Percentiles rank a stretch among this genome's conserved stretches.
phyloP scores from a whole-genome alignment of 2,888 invertebrate genomes.

The Hydrotaea cyrtoneurina region DNA sequence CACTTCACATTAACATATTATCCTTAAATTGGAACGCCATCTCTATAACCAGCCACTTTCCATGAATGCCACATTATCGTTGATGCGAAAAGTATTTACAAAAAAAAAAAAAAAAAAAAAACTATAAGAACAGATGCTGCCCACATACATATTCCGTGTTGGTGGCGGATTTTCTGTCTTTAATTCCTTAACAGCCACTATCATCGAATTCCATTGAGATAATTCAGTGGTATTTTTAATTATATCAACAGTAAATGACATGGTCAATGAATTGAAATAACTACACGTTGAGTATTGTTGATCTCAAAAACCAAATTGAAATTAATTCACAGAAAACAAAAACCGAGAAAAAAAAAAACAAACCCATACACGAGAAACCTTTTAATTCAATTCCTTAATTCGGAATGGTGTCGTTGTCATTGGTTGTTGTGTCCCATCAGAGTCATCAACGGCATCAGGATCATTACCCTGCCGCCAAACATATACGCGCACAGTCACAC shows the following conservation, averaged over 20 bases:
- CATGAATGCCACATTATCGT: neutral
- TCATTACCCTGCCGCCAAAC: neutral
- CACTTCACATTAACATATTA: too few relatives aligned
- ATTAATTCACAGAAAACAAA: neutral
- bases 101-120: too few relatives aligned
- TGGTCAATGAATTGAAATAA: constrained; percentile 21
- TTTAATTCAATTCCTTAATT: constrained; percentile 31
- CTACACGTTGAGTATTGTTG: neutral
- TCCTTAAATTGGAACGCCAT: too few relatives aligned
- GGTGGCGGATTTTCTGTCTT: neutral
- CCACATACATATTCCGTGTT: neutral
- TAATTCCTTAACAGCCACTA: constrained; percentile 9
- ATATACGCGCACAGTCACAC: neutral
- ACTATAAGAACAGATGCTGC: neutral
- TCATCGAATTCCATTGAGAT: neutral
- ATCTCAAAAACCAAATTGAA: constrained; percentile 19
- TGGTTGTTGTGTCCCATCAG: neutral
- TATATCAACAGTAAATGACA: constrained; percentile 15
- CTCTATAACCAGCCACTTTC: neutral
- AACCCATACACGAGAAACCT: constrained; percentile 17
- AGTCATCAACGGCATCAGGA: neutral
- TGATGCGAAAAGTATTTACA: neutral
- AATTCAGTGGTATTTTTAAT: constrained; percentile 13
- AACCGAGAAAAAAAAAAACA: neutral
- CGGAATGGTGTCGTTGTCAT: constrained; percentile 41